phyloP scores from a whole-genome alignment of 1,140 invertebrate genomes.

The Colletes latitarsis region DNA sequence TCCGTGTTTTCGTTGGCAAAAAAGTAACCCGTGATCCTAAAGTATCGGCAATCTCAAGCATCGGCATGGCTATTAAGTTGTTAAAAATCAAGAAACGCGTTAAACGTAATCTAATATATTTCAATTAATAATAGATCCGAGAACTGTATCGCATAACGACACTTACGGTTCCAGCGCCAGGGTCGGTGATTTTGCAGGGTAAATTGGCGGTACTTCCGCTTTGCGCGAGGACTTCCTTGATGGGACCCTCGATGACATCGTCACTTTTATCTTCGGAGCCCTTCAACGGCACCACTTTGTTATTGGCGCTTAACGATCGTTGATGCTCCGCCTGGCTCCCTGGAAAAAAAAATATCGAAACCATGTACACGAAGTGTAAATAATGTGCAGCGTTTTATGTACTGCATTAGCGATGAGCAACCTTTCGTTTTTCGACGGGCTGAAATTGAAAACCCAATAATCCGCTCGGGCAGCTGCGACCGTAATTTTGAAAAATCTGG shows the following conservation, averaged over 20 bases:
- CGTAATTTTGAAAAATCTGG: no score
- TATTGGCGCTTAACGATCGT: slow-evolving; percentile 68
- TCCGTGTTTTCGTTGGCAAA: background rate
- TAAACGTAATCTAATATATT: no score
- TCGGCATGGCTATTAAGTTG: slow-evolving; percentile 32
- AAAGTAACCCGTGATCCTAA: background rate
- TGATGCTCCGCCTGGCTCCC: slow-evolving; percentile 74
- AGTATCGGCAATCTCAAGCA: slow-evolving; percentile 1
- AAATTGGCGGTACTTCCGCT: slow-evolving; percentile 87
- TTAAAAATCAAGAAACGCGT: no score
- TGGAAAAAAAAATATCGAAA: slow-evolving; percentile 55
- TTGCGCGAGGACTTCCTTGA: slow-evolving; percentile 85
- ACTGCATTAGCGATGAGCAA: no score
- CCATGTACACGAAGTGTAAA: no score
- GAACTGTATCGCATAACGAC: slow-evolving; percentile 1
- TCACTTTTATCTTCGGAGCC: slow-evolving; percentile 57
- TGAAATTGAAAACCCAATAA: no score
- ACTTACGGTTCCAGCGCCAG: slow-evolving; percentile 88
- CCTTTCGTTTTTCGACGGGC: no score
- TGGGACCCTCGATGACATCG: slow-evolving; percentile 68
- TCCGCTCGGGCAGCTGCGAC: no score
- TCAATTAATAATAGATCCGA: no score
- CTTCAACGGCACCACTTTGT: slow-evolving; percentile 63
- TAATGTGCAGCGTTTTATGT: no score
- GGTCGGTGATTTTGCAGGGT: slow-evolving; percentile 86